A percentile compares a stretch with the other conserved stretches of the same genome.
Conservation (phyloP, 2,797 vertebrate species). For the Chaetophractus vellerosus region DNA sequence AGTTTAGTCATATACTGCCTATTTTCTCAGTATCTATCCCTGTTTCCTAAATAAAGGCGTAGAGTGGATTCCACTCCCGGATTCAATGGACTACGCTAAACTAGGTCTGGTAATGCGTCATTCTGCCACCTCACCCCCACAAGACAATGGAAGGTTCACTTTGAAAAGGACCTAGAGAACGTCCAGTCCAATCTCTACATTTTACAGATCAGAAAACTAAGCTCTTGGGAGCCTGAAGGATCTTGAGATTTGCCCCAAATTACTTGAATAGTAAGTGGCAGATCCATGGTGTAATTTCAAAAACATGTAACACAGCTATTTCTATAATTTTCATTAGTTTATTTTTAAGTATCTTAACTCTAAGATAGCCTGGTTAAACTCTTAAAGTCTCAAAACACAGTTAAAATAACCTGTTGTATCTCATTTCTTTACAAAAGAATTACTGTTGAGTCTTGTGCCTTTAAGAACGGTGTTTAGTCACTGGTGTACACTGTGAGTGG, state of each 20-base stretch:
- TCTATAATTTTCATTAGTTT: constrained; percentile 57
- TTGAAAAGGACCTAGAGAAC: constrained; percentile 6
- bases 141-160: constrained; percentile 3
- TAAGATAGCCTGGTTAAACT: not conserved
- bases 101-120: constrained; percentile 21
- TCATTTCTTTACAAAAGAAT: constrained; percentile 45
- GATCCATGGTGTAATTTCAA: not conserved
- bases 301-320: constrained; percentile 1
- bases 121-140: not conserved
- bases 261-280: not conserved
- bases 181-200: not conserved
- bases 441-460: not conserved
- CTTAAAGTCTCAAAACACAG: constrained; percentile 40
- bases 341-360: not conserved
- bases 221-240: not conserved
- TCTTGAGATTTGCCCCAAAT: constrained; percentile 27
- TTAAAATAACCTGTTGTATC: not conserved
- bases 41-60: constrained; percentile 57
- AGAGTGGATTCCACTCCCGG: constrained; percentile 12
- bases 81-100: constrained; percentile 43
- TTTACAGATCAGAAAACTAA: constrained; percentile 8
- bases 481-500: too few species aligned
- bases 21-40: constrained; percentile 45
- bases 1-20: not conserved
- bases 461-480: not conserved